Conservation (phyloP, 1,140 invertebrate species). For the Lethrus apterus region DNA sequence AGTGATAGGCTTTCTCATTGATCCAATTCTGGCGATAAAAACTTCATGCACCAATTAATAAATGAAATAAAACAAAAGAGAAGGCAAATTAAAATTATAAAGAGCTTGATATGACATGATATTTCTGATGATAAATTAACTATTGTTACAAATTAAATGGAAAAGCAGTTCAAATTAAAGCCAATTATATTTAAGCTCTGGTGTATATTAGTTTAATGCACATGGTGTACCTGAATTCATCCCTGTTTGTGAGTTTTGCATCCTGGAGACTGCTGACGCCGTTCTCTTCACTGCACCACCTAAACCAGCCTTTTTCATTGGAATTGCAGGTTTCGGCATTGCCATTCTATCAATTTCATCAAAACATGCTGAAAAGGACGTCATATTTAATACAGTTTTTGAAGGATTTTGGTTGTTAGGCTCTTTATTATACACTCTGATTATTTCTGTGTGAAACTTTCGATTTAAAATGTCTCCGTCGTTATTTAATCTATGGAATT, state of each 20-base stretch:
- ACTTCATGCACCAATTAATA: constrained; percentile 30
- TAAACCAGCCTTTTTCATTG: constrained; percentile 36
- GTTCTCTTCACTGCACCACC: constrained; percentile 30
- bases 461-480: no score
- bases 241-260: constrained; percentile 10
- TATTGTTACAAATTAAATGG: background rate
- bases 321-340: constrained; percentile 34
- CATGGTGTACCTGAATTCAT: constrained; percentile 17
- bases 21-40: constrained; percentile 32
- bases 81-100: constrained; percentile 21
- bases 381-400: no score
- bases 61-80: constrained; percentile 26
- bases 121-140: background rate
- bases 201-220: background rate
- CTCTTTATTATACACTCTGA: no score
- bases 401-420: no score
- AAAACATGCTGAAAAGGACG: constrained; percentile 17
- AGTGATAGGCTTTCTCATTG: constrained; percentile 32
- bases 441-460: no score
- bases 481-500: no score
- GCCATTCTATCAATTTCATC: constrained; percentile 40
- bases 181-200: background rate
- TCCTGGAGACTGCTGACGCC: constrained; percentile 14
- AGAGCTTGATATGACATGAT: background rate
- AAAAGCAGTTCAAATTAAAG: background rate